Evolutionary conservation across 2,888 invertebrate species (phyloP).

Genomic region (Caradrina kadenii): DNA sequence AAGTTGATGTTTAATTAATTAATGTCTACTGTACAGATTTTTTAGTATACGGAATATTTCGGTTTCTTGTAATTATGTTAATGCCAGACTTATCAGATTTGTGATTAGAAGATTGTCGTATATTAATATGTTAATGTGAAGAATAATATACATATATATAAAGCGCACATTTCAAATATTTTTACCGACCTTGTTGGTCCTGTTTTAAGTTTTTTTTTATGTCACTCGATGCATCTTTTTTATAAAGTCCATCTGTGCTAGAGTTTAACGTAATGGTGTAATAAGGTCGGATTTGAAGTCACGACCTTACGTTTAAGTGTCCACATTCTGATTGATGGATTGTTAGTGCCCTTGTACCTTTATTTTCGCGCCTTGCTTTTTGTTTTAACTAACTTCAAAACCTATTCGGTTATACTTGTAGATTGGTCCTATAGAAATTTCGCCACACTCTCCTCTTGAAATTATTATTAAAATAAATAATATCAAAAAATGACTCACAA

Average conservation of each 20-base stretch:
- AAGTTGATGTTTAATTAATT: slow-evolving; percentile 62
- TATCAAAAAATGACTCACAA: slow-evolving; percentile 13
- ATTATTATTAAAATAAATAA: neutral
- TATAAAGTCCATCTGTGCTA: neutral
- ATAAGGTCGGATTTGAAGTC: slow-evolving; percentile 44
- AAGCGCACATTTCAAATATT: slow-evolving; percentile 44
- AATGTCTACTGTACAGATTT: slow-evolving; percentile 54
- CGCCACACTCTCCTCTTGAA: neutral
- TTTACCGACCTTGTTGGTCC: slow-evolving; percentile 32
- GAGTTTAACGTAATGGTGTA: slow-evolving; percentile 32
- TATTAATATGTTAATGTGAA: slow-evolving; percentile 53
- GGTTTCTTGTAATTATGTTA: slow-evolving; percentile 56
- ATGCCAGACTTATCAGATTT: slow-evolving; percentile 57
- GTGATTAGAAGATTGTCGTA: slow-evolving; percentile 48
- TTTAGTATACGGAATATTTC: slow-evolving; percentile 50
- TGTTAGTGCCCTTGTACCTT: slow-evolving; percentile 2
- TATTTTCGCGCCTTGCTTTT: slow-evolving; percentile 59
- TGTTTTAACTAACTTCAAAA: neutral
- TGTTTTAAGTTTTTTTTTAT: slow-evolving; percentile 19
- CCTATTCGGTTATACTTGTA: no score
- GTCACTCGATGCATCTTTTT: slow-evolving; percentile 13
- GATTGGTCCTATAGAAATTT: no score
- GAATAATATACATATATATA: slow-evolving; percentile 41
- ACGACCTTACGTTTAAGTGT: slow-evolving; percentile 45
- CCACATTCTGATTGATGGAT: slow-evolving; percentile 45